Evolutionary conservation across 1,140 invertebrate genomes (phyloP), one percentile per base, ranked within the genome.

Genomic region (Drosophila bifasciata): DNA sequence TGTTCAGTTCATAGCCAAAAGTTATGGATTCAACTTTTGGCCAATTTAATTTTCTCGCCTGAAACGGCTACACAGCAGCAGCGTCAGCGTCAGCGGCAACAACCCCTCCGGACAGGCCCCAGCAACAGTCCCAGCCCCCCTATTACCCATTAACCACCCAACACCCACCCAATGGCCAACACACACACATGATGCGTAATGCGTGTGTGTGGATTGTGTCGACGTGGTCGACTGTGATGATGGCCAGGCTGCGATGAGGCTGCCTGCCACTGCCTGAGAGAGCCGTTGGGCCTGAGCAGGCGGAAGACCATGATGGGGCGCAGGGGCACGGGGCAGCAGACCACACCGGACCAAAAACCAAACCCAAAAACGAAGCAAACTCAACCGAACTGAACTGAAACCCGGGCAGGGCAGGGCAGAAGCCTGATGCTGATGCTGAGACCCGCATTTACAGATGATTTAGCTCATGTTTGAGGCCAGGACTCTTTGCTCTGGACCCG

Each of bases 1-100:
- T 76, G 61, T 75, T 58, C 77, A 71, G 85, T 75, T 84, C 71
- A 89, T 89, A 89, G 85, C 85, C 85, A 89, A 89, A 89, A 89
- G 85, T 89, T 89, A 89, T 89, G 86, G 85, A 89, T 89, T 90
- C 86, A 89, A 89, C 86, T 89, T 89, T 89, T 89, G 86, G 86
- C 86, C 86, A 89, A 89, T 89, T 89, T 89, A 89, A 89, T 89
- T 89, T 89, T 89, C 86, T 89, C 86, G 86, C 86, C 86, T 86
- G 80, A 78, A 89, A 89, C 86, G 77, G 83, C 83, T 88, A 83
- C 75, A 84, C 57, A 69, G 64, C 71, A 69, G 64, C 71, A 59
- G 61, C 69, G 70, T 55, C 57, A 74, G 69, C 79, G 72, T 46
- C 80, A 61, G 71, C 56, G 57, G 58, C 68, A 62, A 21, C 41